phyloP scores from a whole-genome alignment of 2,797 vertebrate genomes.

The Platyrinchus mystaceus region DNA sequence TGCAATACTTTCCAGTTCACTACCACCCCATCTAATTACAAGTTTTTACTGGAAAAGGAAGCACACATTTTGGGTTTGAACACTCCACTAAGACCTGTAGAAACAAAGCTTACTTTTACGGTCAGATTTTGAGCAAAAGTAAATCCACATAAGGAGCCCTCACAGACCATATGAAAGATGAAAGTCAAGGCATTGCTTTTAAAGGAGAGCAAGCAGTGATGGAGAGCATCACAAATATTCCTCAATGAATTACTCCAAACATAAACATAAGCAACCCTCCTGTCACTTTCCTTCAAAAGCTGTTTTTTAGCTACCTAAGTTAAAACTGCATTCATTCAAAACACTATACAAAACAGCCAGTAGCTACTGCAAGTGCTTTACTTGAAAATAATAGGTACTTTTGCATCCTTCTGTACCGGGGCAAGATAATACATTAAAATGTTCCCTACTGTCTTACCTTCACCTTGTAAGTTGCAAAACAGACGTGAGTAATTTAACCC shows the following conservation, averaged over 20 bases:
- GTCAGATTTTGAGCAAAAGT: not conserved
- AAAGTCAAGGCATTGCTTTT: not conserved
- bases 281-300: not conserved
- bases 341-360: not conserved
- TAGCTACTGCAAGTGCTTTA: not conserved
- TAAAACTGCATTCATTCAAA: not conserved
- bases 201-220: not conserved
- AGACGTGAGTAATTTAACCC: conserved; percentile 27
- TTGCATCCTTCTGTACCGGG: not conserved
- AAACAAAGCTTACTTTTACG: not conserved
- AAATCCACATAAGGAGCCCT: not conserved
- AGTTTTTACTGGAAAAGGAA: conserved; percentile 50
- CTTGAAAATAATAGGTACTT: not conserved
- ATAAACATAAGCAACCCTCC: not conserved
- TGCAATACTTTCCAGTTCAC: conserved; percentile 61
- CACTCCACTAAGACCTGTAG: not conserved
- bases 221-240: not conserved
- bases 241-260: conserved; percentile 6
- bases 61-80: conserved; percentile 22
- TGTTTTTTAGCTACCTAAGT: not conserved
- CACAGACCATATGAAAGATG: not conserved
- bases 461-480: conserved; percentile 7
- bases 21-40: conserved; percentile 53
- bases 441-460: not conserved
- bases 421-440: not conserved